phyloP scores from a whole-genome alignment of 2,113 vertebrate genomes.

The Isurus oxyrinchus region DNA sequence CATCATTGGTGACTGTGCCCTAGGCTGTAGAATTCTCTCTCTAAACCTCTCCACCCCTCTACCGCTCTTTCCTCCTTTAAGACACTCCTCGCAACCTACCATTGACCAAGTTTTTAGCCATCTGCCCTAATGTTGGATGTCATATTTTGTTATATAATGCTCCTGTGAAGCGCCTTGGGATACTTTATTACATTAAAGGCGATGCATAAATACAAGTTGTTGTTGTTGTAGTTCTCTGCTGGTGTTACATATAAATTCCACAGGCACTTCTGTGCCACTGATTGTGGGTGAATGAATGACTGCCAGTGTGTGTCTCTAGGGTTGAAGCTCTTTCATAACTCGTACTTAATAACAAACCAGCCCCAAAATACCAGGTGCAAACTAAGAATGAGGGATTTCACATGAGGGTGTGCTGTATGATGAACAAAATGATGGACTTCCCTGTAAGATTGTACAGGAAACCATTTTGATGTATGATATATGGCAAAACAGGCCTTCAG shows the following conservation, averaged over 20 bases:
- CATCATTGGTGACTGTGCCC: background rate
- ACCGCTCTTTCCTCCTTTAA: too few relatives aligned
- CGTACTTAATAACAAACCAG: background rate
- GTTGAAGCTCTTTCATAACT: background rate
- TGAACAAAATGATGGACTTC: background rate
- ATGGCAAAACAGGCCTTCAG: background rate
- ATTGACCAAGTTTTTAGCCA: too few relatives aligned
- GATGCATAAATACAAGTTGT: too few relatives aligned
- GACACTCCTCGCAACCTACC: too few relatives aligned
- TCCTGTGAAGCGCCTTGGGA: too few relatives aligned
- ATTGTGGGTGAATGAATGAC: background rate
- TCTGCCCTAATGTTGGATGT: too few relatives aligned
- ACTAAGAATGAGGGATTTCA: background rate
- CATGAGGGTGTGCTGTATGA: background rate
- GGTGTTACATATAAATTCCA: background rate
- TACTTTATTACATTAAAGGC: too few relatives aligned
- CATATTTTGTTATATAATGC: too few relatives aligned
- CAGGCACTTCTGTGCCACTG: background rate
- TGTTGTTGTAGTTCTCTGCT: background rate
- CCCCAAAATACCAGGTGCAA: background rate
- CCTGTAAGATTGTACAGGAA: background rate
- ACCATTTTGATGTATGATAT: background rate
- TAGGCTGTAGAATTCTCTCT: background rate
- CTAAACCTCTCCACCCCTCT: background rate
- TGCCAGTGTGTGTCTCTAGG: background rate